Evolutionary conservation across 2,888 invertebrate genomes (phyloP), one percentile per base, ranked within the genome.

Genomic region (Xanthorhoe spadicearia): DNA sequence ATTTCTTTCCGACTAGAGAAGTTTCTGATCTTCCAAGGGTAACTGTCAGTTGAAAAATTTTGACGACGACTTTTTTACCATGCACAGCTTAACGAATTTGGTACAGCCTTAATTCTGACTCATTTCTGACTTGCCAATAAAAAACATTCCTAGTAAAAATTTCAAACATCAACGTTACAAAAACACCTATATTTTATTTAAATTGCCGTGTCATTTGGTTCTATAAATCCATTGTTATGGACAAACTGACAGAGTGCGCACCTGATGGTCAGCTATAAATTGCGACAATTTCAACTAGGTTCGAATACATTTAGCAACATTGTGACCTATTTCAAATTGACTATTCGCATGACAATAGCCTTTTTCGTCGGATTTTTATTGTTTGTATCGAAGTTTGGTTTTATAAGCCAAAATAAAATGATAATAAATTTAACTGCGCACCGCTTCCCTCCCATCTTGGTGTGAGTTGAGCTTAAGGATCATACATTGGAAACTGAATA

Each of bases 211-310:
- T 51, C 51, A 23, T 38, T 50, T 51, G 35, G n/a, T 18, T 52
- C 43, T 43, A 52, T 59, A 59, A 59, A 59, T 51, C 58, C 50
- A 19, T n/a, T 43, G 38, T 43, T 43, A 43, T 43, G 38, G 13
- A 43, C 38, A 43, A 43, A 43, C 55, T 46, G 19, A 43, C 51
- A 28, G 43, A 52, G 19, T 2, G 17, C 43, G 43, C 59, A 51
- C 51, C 51, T 52, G 59, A 50, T 38, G 43, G 59, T 43, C 51
- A 52, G 15, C 59, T 15, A 59, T 59, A 59, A 38, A 59, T 52
- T 51, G 17, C 23, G 43, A 52, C 38, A n/a, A 43, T 52, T 59
- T 52, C 38, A 51, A 38, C 43, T 38, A 38, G 38, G 2, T 38
- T 0, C 38, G 9, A 38, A 38, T 19, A 23, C 38, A 59, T 51